These are phyloP conservation scores for Lithobates pipiens DNA, from an alignment of 2,797 vertebrate genomes.

Conservation along the genomic window DNA sequence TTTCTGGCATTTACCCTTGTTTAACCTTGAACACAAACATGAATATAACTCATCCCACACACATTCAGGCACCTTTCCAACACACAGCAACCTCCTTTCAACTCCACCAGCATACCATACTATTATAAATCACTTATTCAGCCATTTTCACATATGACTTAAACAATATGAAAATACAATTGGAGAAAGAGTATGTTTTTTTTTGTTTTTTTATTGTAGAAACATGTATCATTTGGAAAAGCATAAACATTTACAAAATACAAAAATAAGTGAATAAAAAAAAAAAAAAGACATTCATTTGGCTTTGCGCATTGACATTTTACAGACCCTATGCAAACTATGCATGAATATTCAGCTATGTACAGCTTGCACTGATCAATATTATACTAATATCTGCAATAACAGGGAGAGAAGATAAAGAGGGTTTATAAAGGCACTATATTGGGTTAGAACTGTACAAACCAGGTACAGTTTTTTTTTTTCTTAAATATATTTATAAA, in stretches of 20 bases:
- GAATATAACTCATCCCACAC: not conserved
- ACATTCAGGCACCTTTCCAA: not conserved
- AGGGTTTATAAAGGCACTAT: not conserved
- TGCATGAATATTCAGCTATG: not conserved
- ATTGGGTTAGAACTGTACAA: not conserved
- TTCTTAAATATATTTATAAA: slow-evolving; percentile 15
- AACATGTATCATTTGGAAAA: slow-evolving; percentile 35
- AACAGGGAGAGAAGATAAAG: too few species aligned
- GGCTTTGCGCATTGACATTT: slow-evolving; percentile 28
- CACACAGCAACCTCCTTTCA: not conserved
- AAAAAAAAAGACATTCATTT: slow-evolving; percentile 22
- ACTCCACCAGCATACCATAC: not conserved
- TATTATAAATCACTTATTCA: too few species aligned
- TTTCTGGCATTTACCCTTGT: not conserved
- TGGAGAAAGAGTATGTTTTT: slow-evolving; percentile 1
- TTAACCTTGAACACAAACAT: not conserved
- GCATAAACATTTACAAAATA: slow-evolving; percentile 34
- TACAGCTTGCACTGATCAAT: not conserved
- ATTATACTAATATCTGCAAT: not conserved
- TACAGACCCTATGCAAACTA: not conserved
- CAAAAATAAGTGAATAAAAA: slow-evolving; percentile 35
- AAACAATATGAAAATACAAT: not conserved
- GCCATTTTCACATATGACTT: not conserved
- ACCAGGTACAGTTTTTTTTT: not conserved
- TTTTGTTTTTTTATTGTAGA: slow-evolving; percentile 50